Evolutionary conservation across 64 coral and sea anemone species (phyloP), one percentile per base, ranked within the genome.

Genomic region (Montipora sp.): DNA sequence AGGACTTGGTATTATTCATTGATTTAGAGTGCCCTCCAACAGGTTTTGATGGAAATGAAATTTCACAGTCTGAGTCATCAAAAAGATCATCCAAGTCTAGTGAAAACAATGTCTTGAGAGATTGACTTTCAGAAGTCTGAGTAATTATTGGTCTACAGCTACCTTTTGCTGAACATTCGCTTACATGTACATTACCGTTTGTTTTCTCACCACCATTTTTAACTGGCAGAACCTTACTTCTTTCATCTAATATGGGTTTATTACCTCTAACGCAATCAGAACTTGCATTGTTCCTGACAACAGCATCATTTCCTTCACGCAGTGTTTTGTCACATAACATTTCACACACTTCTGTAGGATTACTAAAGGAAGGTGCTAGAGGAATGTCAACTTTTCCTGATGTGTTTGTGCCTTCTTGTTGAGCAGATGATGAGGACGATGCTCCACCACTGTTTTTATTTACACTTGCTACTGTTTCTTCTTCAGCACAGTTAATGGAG

Each of bases 71-170:
- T 50, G 65, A 85, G 65, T 85, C 82, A 47, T 85, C 63, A 72
- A 85, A 72, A 43, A 85, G 47, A 45, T 85, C 65, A 72, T 72
- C 65, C 61, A 85, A 4, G 19, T 70, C 47, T 9, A 71, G 45
- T 15, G 82, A 85, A 72, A 85, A 85, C 1, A 72, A 51, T 5
- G 66, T 51, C 10, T 50, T 15, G 2, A 49, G n/a, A 8, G 80
- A 48, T 19, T 9, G 0, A 72, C 18, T 49, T 7, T 8, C n/a
- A 44, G 82, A 47, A 72, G 61, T 36, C 36, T 36, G 43, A 11
- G 18, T 49, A 47, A 9, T 14, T 9, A 19, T 47, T 46, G 20
- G 22, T 5, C 0, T 18, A 5, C 47, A 50, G 44, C 67, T 65
- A 12, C 7, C 0, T 72, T 47, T 66, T 51, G n/a, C 45, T 22